Conservation (phyloP, 2,888 invertebrate species). For the Papilio protenor region DNA sequence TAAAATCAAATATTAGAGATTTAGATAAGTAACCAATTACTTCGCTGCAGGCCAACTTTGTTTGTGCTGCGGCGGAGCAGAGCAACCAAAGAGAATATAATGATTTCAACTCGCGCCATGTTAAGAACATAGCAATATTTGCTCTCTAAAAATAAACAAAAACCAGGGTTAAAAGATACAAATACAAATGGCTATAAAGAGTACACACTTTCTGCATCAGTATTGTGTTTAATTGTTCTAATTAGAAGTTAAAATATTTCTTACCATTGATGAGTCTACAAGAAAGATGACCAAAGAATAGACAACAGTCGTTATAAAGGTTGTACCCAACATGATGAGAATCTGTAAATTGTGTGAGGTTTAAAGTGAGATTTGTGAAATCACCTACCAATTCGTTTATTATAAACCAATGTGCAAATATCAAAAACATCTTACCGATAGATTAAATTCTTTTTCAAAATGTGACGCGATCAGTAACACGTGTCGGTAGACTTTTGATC, state of each 20-base stretch:
- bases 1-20: constrained; percentile 54
- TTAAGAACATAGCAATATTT: constrained; percentile 52
- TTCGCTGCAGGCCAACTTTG: constrained; percentile 54
- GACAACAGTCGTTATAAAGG: constrained; percentile 28
- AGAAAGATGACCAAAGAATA: constrained; percentile 33
- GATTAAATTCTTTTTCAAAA: constrained; percentile 62
- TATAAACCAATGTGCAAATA: not conserved
- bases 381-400: no score
- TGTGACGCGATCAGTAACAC: constrained; percentile 60
- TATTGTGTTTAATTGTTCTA: not conserved
- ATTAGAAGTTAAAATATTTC: not conserved
- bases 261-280: constrained; percentile 19
- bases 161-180: not conserved
- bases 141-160: constrained; percentile 51
- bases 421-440: constrained; percentile 55
- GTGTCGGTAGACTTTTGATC: constrained; percentile 63
- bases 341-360: constrained; percentile 50
- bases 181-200: not conserved
- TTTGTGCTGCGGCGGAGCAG: constrained; percentile 56
- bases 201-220: not conserved
- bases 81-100: constrained; percentile 60
- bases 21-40: constrained; percentile 56
- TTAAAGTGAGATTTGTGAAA: constrained; percentile 47
- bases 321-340: constrained; percentile 32
- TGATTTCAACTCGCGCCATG: constrained; percentile 62